Evolutionary conservation across 2,888 invertebrate genomes (phyloP).

Genomic region (Resseliella maxima): DNA sequence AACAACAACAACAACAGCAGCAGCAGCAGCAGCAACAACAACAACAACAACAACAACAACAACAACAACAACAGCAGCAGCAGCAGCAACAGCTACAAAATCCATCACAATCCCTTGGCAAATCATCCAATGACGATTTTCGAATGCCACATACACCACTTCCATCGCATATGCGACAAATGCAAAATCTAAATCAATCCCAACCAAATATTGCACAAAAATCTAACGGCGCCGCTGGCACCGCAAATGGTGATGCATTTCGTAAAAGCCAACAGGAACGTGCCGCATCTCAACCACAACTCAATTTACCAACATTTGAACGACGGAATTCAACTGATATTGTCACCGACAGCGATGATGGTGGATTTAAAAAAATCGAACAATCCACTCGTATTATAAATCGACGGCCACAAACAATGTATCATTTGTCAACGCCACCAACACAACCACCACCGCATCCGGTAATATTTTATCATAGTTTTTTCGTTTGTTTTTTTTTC

Average conservation of each 20-base stretch:
- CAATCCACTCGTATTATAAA: conserved; percentile 55
- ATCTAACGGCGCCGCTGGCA: conserved; percentile 54
- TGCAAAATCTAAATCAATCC: conserved; percentile 60
- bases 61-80: conserved; percentile 56
- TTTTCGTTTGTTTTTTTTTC: too few relatives aligned
- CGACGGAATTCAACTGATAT: conserved; percentile 67
- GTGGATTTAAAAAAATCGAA: conserved; percentile 68
- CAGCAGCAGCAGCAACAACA: neutral
- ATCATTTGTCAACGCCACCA: conserved; percentile 58
- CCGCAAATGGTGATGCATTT: conserved; percentile 58
- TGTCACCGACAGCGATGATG: conserved; percentile 73
- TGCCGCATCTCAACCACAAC: conserved; percentile 76
- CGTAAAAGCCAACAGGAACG: conserved; percentile 65
- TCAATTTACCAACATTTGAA: conserved; percentile 63
- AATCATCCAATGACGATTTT: conserved; percentile 61
- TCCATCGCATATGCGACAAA: conserved; percentile 65
- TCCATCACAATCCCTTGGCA: neutral
- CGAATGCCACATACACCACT: conserved; percentile 68
- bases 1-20: conserved; percentile 56
- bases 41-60: conserved; percentile 58
- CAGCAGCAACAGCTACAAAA: neutral
- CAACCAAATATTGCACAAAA: conserved; percentile 60
- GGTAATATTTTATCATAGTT: neutral
- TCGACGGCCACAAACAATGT: conserved; percentile 59
- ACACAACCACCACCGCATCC: conserved; percentile 55